Evolutionary conservation across 2,888 invertebrate species (phyloP), one percentile per base, ranked within the genome.

Genomic region (Ornithoptera priamus): DNA sequence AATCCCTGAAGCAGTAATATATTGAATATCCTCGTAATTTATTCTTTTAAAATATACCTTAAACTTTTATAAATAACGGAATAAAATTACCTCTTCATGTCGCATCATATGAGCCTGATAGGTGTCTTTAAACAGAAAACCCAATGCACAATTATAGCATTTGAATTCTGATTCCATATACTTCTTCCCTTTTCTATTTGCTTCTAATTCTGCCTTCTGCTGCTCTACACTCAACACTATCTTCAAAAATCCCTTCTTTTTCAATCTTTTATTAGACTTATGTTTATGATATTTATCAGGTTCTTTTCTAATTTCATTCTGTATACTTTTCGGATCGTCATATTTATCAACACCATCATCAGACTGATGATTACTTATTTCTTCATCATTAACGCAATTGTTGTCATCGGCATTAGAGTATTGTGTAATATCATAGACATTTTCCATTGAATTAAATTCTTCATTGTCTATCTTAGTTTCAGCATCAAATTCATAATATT

Each of bases 61-160:
- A 30, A 30, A 30, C 3, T 30, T 30, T 30, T 30, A 10, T 39
- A 18, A 53, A 53, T 12, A 53, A 18, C 6, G 10, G 10, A 53
- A n/a, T 53, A 22, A 22, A 0, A 59, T 62, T 75, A 92, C 92
- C 85, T 92, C 92, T 78, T 92, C 92, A 78, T 92, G 92, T 4
- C 92, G 77, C 89, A 92, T 90, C 92, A 92, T 92, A 74, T 92
- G 92, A 0, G 89, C 79, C 62, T 92, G 92, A 73, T 91, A 89
- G 0, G 90, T 86, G 70, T 92, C 92, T 56, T 92, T 92, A 15
- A 90, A 91, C 2, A 91, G 67, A 59, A 92, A 92, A 0, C 85
- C 85, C 6, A 87, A 59, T 0, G 87, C 91, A 75, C 92, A 92
- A 46, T 85, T 87, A 2, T 83, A 85, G 56, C 92, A 92, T 70